A percentile compares a stretch with the other conserved stretches of the same genome.
Evolutionary conservation across 1,140 invertebrate genomes (phyloP).

Genomic region (Apis florea): DNA sequence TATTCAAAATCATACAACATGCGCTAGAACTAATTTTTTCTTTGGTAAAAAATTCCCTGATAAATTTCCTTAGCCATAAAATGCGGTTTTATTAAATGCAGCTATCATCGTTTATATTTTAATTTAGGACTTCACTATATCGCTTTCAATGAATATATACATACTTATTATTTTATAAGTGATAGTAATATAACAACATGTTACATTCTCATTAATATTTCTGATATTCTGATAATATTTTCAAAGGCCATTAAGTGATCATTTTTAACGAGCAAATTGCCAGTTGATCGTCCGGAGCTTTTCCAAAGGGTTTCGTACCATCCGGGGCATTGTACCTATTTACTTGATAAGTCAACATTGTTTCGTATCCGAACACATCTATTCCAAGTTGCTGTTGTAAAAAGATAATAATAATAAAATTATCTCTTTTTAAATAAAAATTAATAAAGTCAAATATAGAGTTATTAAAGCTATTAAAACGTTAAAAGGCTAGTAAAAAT

Average conservation of each 20-base stretch:
- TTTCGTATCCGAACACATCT: conserved; percentile 90
- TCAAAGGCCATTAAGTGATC: conserved; percentile 35
- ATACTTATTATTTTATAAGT: neutral
- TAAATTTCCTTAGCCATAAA: too few species aligned
- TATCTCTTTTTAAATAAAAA: conserved; percentile 31
- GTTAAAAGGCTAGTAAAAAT: neutral
- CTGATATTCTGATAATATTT: neutral
- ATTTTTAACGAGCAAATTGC: conserved; percentile 89
- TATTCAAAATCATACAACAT: too few species aligned
- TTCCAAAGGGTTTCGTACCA: conserved; percentile 86
- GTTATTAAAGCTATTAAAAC: neutral
- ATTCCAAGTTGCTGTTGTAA: conserved; percentile 86
- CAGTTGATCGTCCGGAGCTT: conserved; percentile 87
- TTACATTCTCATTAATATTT: neutral
- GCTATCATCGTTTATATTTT: too few species aligned
- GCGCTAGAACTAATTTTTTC: too few species aligned
- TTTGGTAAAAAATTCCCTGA: too few species aligned
- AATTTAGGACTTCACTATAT: neutral
- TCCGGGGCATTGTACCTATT: conserved; percentile 87
- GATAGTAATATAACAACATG: neutral
- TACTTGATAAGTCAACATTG: conserved; percentile 88
- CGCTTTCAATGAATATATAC: neutral
- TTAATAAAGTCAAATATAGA: neutral
- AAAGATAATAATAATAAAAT: neutral
- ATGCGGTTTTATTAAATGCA: too few species aligned